Conservation (phyloP, 2,797 vertebrate genomes). For the Cebuella pygmaea region DNA sequence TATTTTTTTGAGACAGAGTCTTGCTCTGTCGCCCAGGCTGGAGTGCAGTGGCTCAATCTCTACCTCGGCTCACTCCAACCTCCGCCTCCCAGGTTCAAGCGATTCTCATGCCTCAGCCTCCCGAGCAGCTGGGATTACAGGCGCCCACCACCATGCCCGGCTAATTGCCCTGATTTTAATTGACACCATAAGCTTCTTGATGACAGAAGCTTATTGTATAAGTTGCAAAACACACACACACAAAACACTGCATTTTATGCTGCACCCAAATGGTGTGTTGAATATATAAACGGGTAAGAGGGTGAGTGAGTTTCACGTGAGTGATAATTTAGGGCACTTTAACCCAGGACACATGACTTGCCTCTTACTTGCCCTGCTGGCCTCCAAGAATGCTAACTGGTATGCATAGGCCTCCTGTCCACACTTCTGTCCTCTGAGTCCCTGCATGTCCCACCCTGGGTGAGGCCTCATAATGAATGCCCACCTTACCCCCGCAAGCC, state of each 20-base stretch:
- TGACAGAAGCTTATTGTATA: neutral
- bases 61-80: neutral
- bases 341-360: neutral
- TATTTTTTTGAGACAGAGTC: no score
- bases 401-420: neutral
- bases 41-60: neutral
- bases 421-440: neutral
- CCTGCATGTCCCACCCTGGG: neutral
- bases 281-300: neutral
- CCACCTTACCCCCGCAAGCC: neutral
- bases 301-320: neutral
- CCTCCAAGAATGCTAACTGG: neutral
- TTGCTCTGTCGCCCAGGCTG: neutral
- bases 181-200: neutral
- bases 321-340: neutral
- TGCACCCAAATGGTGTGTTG: neutral
- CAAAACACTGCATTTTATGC: neutral
- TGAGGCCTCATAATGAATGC: neutral
- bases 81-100: neutral
- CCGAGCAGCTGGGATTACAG: neutral
- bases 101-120: neutral
- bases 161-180: neutral
- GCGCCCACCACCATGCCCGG: accelerated
- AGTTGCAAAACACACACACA: neutral
- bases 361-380: neutral